Base-by-base conservation (phyloP, 2,888 invertebrate species). In the Apoda limacodes region DNA sequence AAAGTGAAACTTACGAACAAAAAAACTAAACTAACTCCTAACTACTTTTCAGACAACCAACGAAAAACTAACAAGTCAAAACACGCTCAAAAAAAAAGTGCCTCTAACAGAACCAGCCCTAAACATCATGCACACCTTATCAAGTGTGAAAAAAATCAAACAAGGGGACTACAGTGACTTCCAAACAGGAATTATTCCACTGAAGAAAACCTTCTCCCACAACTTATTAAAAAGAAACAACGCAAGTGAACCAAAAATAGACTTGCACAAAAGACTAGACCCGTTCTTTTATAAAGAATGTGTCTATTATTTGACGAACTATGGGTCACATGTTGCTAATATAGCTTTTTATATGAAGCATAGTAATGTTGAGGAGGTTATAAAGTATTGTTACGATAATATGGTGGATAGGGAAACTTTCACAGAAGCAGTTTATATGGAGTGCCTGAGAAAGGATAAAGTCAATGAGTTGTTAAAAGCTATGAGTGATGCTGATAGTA, bases 301-400 rank as follows among this genome's bases (percentile, higher is more conserved):
- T 48, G 63, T 92, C 2, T 92, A 88, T 60, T 96, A 95, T 62
- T 72, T 95, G 3, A 82, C 84, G 3, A 88, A 85, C 35, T 95
- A 94, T 52, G 95, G 93, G 1, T 89, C 88, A 3, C 88, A 88
- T 50, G 72, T 84, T 1, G 87, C 88, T 6, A 84, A 91, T 31
- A 82, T 94, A 30, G 85, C 86, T 35, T 95, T 94, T 57, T 88
- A 88, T 43, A 82, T 92, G 45, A 86, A 86, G 34, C 88, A 92
- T 44, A 85, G 87, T 9, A 87, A 88, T 42, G 70, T 89, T 43
- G 65, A 74, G 4, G 87, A 88, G 29, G 90, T 92, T 5, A 70
- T 93, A 5, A 74, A 82, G 30, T 90, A 90, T 50, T 85, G 89
- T 30, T 68, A 87, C 9, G 85, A 89, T 12, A 88, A 89, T 48